Conservation (phyloP, 2,113 vertebrate species). For the Phrynosoma platyrhinos region DNA sequence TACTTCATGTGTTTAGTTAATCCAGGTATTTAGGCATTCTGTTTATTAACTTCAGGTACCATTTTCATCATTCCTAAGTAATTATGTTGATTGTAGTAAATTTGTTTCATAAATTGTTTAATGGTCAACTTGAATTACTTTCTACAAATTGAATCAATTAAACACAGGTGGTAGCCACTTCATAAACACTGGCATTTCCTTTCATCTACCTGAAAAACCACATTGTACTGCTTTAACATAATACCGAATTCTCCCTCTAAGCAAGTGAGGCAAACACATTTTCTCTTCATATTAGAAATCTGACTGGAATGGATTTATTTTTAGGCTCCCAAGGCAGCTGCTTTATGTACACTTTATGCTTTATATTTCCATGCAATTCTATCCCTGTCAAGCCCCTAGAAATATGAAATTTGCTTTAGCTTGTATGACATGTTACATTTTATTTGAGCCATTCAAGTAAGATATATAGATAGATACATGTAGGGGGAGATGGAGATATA, state of each 20-base stretch:
- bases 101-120: slow-evolving; percentile 37
- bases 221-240: slow-evolving; percentile 51
- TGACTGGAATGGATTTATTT: slow-evolving; percentile 20
- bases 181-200: not conserved
- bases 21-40: not conserved
- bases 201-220: slow-evolving; percentile 48
- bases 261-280: slow-evolving; percentile 1
- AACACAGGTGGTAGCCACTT: not conserved
- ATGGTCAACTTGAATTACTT: not conserved
- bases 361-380: slow-evolving; percentile 19
- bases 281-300: slow-evolving; percentile 23
- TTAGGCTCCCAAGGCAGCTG: slow-evolving; percentile 2
- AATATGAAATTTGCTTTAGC: slow-evolving; percentile 21
- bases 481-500: no score
- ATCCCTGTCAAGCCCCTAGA: not conserved
- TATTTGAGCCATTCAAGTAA: not conserved
- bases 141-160: not conserved
- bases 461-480: not conserved
- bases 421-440: not conserved
- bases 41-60: slow-evolving; percentile 25
- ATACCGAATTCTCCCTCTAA: slow-evolving; percentile 20
- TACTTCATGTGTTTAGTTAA: not conserved
- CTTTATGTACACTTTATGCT: slow-evolving; percentile 37
- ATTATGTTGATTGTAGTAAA: slow-evolving; percentile 6
- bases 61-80: slow-evolving; percentile 23